These are phyloP conservation scores for Xiphophorus maculatus DNA, from an alignment of 2,113 vertebrate genomes.

Conservation along the genomic window DNA sequence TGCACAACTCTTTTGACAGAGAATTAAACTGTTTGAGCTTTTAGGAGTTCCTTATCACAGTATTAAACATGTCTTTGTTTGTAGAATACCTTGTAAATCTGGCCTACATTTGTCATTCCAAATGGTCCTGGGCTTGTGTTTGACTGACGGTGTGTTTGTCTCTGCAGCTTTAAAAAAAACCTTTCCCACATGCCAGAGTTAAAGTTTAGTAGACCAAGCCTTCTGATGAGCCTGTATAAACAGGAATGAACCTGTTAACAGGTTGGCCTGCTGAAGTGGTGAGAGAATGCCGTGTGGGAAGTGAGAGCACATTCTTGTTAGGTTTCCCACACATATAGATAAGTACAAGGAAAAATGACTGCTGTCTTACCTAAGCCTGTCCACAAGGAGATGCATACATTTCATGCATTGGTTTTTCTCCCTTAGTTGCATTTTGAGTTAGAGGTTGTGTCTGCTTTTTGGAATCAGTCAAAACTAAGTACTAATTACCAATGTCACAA, in stretches of 20 bases:
- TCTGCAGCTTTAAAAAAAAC: constrained; percentile 62
- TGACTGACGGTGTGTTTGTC: constrained; percentile 68
- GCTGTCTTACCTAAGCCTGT: constrained; percentile 39
- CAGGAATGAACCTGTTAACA: constrained; percentile 45
- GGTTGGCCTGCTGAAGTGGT: constrained; percentile 17
- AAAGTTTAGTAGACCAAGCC: constrained; percentile 47
- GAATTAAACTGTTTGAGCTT: constrained; percentile 20
- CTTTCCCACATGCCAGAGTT: constrained; percentile 53
- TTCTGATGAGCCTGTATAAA: constrained; percentile 44
- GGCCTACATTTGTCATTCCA: constrained; percentile 41
- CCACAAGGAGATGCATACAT: constrained; percentile 20
- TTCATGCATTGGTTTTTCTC: constrained; percentile 27
- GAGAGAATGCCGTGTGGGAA: constrained; percentile 32
- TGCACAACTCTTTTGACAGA: constrained; percentile 29
- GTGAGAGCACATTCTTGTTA: constrained; percentile 42
- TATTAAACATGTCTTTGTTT: constrained; percentile 60
- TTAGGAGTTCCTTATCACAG: constrained; percentile 58
- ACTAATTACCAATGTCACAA: neutral
- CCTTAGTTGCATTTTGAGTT: neutral
- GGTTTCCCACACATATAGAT: constrained; percentile 38
- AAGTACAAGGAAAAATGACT: constrained; percentile 29
- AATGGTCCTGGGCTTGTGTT: constrained; percentile 52
- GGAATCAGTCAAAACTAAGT: no score
- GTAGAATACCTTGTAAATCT: constrained; percentile 46
- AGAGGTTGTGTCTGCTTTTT: neutral